Percentiles rank a stretch among this genome's conserved stretches.
Conservation (phyloP, 2,113 vertebrate species). For the Myxocyprinus asiaticus region DNA sequence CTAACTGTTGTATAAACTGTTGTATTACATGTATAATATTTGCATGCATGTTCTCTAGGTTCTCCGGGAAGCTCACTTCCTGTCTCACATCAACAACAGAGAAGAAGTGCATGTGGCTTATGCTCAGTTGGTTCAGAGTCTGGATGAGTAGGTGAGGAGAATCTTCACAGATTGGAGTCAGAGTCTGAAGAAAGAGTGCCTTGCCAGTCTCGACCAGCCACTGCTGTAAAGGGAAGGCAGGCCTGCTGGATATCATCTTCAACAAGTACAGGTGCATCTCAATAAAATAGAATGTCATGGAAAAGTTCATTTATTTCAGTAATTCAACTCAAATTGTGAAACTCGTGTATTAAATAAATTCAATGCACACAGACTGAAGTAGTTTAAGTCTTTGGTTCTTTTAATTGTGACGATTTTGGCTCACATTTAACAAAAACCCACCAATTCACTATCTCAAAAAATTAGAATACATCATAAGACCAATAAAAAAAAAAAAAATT, state of each 20-base stretch:
- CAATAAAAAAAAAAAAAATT: no score
- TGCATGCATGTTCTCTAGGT: constrained; percentile 63
- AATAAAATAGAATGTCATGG: no score
- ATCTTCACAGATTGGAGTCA: constrained; percentile 82
- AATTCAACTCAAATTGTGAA: no score
- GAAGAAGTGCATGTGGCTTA: constrained; percentile 68
- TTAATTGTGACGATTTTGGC: no score
- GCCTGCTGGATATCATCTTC: constrained; percentile 83
- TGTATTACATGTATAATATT: neutral
- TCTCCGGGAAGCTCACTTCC: constrained; percentile 72
- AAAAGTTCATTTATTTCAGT: no score
- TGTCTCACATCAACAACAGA: constrained; percentile 68
- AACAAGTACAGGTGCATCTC: no score
- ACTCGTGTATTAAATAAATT: no score
- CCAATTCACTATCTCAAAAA: no score
- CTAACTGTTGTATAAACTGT: neutral
- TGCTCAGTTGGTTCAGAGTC: constrained; percentile 70
- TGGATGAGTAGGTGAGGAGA: constrained; percentile 80
- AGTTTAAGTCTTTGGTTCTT: no score
- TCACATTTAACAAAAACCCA: no score
- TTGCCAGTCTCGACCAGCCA: constrained; percentile 76
- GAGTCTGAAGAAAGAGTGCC: constrained; percentile 72
- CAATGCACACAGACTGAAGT: no score
- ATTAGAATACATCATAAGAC: no score
- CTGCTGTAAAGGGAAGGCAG: constrained; percentile 67